Conservation (phyloP, 1,140 invertebrate genomes). For the Dendroctonus ponderosae region DNA sequence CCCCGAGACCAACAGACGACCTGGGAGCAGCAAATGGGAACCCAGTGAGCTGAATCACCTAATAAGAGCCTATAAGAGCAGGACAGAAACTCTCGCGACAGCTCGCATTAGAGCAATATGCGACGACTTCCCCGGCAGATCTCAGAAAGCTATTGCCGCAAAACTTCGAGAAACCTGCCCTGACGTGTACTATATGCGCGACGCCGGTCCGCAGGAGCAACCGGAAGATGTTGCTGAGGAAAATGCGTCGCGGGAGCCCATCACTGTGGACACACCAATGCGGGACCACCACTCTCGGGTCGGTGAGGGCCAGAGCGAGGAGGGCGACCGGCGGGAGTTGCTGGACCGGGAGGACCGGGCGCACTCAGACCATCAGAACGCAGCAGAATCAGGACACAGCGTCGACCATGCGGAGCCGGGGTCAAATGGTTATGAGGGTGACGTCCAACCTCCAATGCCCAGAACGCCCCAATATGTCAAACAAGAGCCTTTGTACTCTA, state of each 20-base stretch:
- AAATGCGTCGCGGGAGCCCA: no score
- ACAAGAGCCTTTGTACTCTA: neutral
- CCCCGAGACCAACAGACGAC: neutral
- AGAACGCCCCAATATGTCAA: neutral
- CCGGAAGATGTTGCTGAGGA: no score
- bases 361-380: neutral
- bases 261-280: no score
- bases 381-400: neutral
- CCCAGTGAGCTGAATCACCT: neutral
- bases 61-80: constrained; percentile 1
- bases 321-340: neutral
- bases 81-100: neutral
- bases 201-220: neutral
- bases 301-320: neutral
- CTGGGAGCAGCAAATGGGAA: neutral
- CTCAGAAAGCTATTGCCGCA: neutral
- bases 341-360: neutral
- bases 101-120: constrained; percentile 1
- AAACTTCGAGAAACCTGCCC: no score
- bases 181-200: neutral
- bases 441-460: no score
- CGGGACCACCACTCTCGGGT: neutral
- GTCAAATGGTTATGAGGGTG: neutral
- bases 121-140: neutral
- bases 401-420: neutral